Base-by-base conservation (phyloP, 2,113 vertebrate genomes). In the Ciconia maguari region DNA sequence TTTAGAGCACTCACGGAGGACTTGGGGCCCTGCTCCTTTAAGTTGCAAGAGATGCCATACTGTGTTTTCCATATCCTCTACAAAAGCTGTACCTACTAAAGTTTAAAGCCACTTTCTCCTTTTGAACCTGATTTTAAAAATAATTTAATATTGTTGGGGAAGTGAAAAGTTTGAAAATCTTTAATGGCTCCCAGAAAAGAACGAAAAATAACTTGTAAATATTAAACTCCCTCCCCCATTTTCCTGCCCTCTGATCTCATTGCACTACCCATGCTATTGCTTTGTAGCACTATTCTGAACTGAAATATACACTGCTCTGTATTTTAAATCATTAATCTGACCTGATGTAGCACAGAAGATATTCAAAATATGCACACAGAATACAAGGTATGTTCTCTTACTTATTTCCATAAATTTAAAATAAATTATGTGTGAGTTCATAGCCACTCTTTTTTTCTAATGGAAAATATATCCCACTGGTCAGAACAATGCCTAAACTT, bases 1-100 rank as follows among this genome's bases (percentile, higher is more conserved):
- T 44, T 77, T 46, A 69, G 16, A 74, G 8, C 25, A 19, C 3
- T 81, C 21, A 30, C 5, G 0, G 0, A 64, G 38, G 34, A 24
- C 14, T 8, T 84, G 27, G 16, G 29, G 7, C 2, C 13, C 38
- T 72, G 24, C 60, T 64, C 42, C 13, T 72, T 9, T 20, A 38
- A 76, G 4, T 68, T 42, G 25, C 8, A 36, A 74, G 41, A 81
- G 19, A 25, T 21, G 7, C 1, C 4, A 4, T 58, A 42, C 21
- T 55, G 21, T 57, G 16, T 71, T 91, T 84, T 70, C 36, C 13
- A 61, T n/a, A 52, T 13, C 9, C 3, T 70, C 13, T 42, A 22
- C 26, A 51, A 78, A 52, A 64, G 12, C 15, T 25, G 11, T 19
- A 65, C 2, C 3, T 65, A 22, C 13, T 29, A 41, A 58, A 83